phyloP scores from a whole-genome alignment of 2,797 vertebrate species.

The Cephalopachus bancanus region DNA sequence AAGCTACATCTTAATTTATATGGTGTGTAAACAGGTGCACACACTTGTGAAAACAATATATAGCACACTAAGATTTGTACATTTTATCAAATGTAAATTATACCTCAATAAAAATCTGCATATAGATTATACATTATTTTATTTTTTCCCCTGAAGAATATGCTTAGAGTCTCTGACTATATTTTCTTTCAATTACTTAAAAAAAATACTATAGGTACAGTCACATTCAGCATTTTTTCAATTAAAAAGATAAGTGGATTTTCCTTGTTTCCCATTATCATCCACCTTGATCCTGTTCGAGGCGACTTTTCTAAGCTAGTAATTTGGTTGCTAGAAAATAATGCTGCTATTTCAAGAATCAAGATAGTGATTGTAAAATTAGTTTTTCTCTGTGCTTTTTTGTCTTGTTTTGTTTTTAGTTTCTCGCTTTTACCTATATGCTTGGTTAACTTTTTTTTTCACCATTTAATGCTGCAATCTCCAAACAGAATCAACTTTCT shows the following conservation, averaged over 20 bases:
- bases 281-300: background rate
- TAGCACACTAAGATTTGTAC: background rate
- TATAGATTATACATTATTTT: background rate
- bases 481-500: background rate
- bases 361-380: background rate
- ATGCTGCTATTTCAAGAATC: background rate
- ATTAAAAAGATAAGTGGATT: background rate
- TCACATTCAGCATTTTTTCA: background rate
- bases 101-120: background rate
- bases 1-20: background rate
- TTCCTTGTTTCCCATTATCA: background rate
- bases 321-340: background rate
- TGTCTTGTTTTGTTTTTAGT: background rate
- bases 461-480: background rate
- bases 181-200: conserved; percentile 8
- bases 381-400: background rate
- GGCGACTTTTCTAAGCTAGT: background rate
- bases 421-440: background rate
- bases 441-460: conserved; percentile 29
- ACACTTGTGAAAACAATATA: background rate
- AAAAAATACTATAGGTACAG: background rate
- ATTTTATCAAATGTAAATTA: background rate
- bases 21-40: background rate
- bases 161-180: background rate
- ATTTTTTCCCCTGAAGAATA: background rate